Base-by-base conservation (phyloP, 2,888 invertebrate genomes). In the Brachycybe producta region DNA sequence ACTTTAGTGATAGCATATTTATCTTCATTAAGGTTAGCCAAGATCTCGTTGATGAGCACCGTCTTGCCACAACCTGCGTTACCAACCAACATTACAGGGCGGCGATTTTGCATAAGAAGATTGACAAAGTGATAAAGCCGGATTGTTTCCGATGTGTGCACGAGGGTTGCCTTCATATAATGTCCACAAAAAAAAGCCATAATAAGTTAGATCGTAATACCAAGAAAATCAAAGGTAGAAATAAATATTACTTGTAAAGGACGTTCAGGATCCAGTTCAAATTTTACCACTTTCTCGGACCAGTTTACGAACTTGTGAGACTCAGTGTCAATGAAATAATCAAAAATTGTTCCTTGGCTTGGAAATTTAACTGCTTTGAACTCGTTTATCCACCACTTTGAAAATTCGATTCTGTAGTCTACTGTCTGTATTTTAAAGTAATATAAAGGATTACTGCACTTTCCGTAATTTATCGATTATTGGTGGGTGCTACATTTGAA, bases 351-450 rank as follows among this genome's bases (percentile, higher is more conserved):
- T 3, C 91, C 92, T 52, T 84, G 83, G 46, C 78, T 59, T 4
- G 95, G 94, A 67, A 92, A 94, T 68, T 88, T 91, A 2, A 95
- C 76, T 23, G 82, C 82, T 70, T 95, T 95, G 68, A 94, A 95
- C 67, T 95, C 95, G 63, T 87, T 90, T 13, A 82, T 73, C 88
- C 92, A 95, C 95, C 95, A 95, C 73, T 94, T 94, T 38, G 90
- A 86, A 66, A 92, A 95, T 67, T 95, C 94, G 58, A 82, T 82
- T 38, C 92, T 77, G 80, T 91, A 87, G 65, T 94, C 92, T 3
- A 84, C 75, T 36, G 88, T 71, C 72, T 90, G 82, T n/a, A 56
- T n/a, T n/a, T n/a, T n/a, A n/a, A n/a, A n/a, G n/a, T n/a, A n/a
- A n/a, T n/a, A n/a, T n/a, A n/a, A n/a, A n/a, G n/a, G n/a, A n/a